Evolutionary conservation across 64 coral and sea anemone species (phyloP), one percentile per base, ranked within the genome.

Genomic region (Montipora cactus): DNA sequence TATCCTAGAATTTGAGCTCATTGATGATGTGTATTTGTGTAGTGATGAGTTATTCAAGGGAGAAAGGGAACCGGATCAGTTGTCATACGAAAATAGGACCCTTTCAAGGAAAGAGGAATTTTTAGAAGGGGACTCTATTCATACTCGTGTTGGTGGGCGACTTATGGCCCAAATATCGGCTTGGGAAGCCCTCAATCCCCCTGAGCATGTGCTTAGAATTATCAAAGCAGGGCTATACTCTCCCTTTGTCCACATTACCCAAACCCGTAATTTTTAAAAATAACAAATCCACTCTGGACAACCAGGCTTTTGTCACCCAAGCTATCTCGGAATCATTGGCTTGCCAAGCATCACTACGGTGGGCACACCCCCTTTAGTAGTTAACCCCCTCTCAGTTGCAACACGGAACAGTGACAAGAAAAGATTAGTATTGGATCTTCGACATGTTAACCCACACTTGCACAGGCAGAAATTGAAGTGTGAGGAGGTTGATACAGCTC

Each of bases 201-300:
- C 87, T 9, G 75, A 90, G 75, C 79, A 66, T 79, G 88, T 90
- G 25, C 88, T 90, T 62, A 90, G 74, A 66, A 90, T 90, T 79
- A 77, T 90, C 55, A 90, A 52, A 57, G 44, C 88, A 66, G 46
- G 74, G 88, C 58, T 90, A 90, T 64, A 90, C 80, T 20, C 88
- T 90, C 66, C 88, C 75, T 57, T 90, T 90, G 2, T 53, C 76
- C 15, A 90, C 88, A 62, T 45, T 90, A 13, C 88, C 88, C 61
- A 59, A 90, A 79, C 88, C 75, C 11, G 58, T 46, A 28, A n/a
- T 66, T 57, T 74, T 90, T 67, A 75, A 79, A 22, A 90, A 90
- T 77, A 89, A 89, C 50, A 89, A 77, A 75, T 89, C 69, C 2
- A 70, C 87, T 37, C 47, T 79, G 59, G 88, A 79, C 37, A 79